Conservation (phyloP, 2,888 invertebrate species). For the Gerris lacustris region DNA sequence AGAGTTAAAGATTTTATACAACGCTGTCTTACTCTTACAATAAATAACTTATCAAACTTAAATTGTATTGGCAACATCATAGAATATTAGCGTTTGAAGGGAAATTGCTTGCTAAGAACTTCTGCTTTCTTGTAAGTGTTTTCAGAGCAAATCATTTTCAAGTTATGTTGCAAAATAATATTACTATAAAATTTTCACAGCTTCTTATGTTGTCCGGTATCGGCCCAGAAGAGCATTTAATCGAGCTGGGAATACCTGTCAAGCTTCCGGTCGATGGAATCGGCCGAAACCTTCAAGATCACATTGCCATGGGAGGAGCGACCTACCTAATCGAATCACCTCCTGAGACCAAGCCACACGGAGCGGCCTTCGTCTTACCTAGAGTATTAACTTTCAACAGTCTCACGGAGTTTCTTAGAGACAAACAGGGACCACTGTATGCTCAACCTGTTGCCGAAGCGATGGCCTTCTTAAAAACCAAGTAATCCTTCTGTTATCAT, state of each 20-base stretch:
- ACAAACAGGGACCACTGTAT: slow-evolving; percentile 54
- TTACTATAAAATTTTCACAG: slow-evolving; percentile 35
- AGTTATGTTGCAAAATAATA: no score
- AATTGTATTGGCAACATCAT: no score
- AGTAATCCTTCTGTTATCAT: slow-evolving; percentile 36
- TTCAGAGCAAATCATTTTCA: no score
- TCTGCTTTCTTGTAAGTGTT: no score
- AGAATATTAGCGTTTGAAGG: no score
- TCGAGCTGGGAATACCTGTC: slow-evolving; percentile 47
- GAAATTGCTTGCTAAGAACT: no score
- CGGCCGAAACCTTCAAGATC: slow-evolving; percentile 71
- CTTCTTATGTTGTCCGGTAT: slow-evolving; percentile 76
- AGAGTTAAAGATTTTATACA: no score
- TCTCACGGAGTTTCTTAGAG: slow-evolving; percentile 49
- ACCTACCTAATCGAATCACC: slow-evolving; percentile 58
- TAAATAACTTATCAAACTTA: no score
- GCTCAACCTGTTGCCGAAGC: slow-evolving; percentile 64
- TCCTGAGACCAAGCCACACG: slow-evolving; percentile 37
- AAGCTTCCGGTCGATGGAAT: slow-evolving; percentile 56
- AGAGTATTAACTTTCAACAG: slow-evolving; percentile 49
- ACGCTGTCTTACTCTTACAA: no score
- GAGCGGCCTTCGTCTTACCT: slow-evolving; percentile 55
- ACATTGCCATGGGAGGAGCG: slow-evolving; percentile 65
- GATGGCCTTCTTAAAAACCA: slow-evolving; percentile 64
- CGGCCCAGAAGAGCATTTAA: slow-evolving; percentile 52